Evolutionary conservation across 2,113 vertebrate species (phyloP), one percentile per base, ranked within the genome.

Genomic region (Mugil cephalus): DNA sequence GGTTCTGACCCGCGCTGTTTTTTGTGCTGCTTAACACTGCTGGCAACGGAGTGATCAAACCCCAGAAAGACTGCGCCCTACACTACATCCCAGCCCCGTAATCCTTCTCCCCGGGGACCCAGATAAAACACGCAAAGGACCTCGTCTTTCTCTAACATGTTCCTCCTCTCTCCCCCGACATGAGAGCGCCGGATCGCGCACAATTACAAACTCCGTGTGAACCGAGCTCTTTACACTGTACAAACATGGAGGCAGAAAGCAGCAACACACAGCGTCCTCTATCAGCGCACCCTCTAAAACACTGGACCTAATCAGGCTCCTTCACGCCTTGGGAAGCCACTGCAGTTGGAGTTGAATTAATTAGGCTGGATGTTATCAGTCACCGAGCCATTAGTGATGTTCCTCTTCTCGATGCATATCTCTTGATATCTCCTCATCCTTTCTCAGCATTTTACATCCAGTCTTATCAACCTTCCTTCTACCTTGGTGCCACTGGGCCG

Each of bases 321-420:
- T 88, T 68, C 63, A 69, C 50, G 76, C 82, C 79, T 84, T 85
- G 71, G 82, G 88, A 89, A 88, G 81, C 80, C 65, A 75, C 69
- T 86, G 79, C 85, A 85, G 85, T 60, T 85, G 79, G 76, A 90
- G 88, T 69, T 87, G 85, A 91, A 90, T 90, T 90, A 90, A 92
- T 90, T 89, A 91, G 77, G 83, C 84, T 85, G 86, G 91, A 91
- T 92, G 89, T 90, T 92, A 90, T 92, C 89, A 90, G 88, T 82
- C 86, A 79, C 84, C 47, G 80, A 91, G 85, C 85, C 89, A 90
- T 92, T 91, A 89, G 88, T 90, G 84, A 91, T 90, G 91, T 91
- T 91, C 89, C 82, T 86, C 71, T 80, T 74, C 84, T 80, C 55
- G 88, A 91, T 92, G 80, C 67, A 30, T 88, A 91, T 90, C 87